These are phyloP conservation scores for Drosophila eugracilis DNA, from an alignment of 1,140 invertebrate genomes.

Conservation along the genomic window DNA sequence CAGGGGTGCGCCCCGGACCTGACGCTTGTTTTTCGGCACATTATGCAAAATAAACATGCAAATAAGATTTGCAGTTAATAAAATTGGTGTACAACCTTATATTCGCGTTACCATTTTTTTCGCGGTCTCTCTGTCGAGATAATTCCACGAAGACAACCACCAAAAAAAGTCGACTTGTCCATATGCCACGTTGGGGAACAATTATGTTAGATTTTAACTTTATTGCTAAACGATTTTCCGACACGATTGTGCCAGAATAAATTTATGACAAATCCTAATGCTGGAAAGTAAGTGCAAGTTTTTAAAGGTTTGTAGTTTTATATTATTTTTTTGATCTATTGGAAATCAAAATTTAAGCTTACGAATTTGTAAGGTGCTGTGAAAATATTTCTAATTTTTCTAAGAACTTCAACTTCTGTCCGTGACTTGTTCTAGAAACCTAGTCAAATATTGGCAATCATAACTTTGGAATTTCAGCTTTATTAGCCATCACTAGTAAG, in stretches of 20 bases:
- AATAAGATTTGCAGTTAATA: conserved; percentile 84
- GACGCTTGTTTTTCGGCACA: conserved; percentile 68
- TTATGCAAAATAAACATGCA: conserved; percentile 84
- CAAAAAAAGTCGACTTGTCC: conserved; percentile 43
- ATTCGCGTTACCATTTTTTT: conserved; percentile 27
- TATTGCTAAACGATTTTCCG: conserved; percentile 74
- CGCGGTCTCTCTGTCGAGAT: conserved; percentile 12
- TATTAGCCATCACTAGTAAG: conserved; percentile 14
- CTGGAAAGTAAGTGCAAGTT: too few relatives aligned
- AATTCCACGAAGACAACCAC: conserved; percentile 20
- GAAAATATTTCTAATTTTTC: too few relatives aligned
- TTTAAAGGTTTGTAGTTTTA: too few relatives aligned
- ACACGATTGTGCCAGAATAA: conserved; percentile 11
- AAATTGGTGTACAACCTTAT: conserved; percentile 77
- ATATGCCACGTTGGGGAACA: conserved; percentile 80
- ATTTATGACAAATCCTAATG: neutral
- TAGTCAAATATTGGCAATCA: neutral
- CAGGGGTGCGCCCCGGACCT: conserved; percentile 33
- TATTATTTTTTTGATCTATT: too few relatives aligned
- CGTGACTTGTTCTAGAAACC: neutral
- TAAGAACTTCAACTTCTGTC: too few relatives aligned
- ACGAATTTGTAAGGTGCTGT: too few relatives aligned
- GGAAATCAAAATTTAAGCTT: too few relatives aligned
- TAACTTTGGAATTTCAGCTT: neutral
- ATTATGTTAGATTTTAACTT: conserved; percentile 78